phyloP scores from a whole-genome alignment of 2,113 vertebrate genomes.

The Agapornis roseicollis region DNA sequence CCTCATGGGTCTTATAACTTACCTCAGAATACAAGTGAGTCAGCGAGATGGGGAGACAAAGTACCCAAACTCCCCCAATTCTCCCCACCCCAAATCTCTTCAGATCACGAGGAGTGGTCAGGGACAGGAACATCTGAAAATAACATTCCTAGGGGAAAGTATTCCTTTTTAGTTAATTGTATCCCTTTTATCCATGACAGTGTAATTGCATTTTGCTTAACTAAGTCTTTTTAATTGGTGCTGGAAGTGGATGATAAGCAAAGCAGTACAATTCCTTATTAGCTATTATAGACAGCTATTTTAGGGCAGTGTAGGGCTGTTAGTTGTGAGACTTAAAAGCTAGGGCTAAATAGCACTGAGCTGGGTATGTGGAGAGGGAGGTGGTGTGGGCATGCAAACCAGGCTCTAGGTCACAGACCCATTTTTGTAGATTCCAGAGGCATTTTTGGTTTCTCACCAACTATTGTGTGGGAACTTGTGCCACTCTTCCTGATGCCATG shows the following conservation, averaged over 20 bases:
- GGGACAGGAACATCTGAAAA: neutral
- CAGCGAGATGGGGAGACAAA: neutral
- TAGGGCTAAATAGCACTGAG: neutral
- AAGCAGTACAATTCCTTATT: neutral
- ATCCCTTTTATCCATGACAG: conserved; percentile 67
- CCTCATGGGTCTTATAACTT: neutral
- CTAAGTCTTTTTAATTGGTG: conserved; percentile 48
- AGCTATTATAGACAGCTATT: neutral
- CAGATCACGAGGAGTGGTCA: neutral
- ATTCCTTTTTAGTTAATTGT: conserved; percentile 68
- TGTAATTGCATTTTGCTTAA: conserved; percentile 55
- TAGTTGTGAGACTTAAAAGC: neutral
- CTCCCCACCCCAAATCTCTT: neutral
- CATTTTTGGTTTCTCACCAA: fast-evolving
- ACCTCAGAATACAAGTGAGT: neutral
- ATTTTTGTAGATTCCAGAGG: neutral
- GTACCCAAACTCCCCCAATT: fast-evolving
- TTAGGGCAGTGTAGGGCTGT: neutral
- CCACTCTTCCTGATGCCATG: neutral
- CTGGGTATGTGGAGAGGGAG: neutral
- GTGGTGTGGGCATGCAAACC: fast-evolving
- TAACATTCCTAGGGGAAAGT: conserved; percentile 1
- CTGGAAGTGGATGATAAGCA: conserved; percentile 7
- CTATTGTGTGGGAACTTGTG: fast-evolving
- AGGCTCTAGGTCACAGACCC: neutral